phyloP scores from a whole-genome alignment of 2,888 invertebrate genomes.

The Eudasyphora cyanicolor region DNA sequence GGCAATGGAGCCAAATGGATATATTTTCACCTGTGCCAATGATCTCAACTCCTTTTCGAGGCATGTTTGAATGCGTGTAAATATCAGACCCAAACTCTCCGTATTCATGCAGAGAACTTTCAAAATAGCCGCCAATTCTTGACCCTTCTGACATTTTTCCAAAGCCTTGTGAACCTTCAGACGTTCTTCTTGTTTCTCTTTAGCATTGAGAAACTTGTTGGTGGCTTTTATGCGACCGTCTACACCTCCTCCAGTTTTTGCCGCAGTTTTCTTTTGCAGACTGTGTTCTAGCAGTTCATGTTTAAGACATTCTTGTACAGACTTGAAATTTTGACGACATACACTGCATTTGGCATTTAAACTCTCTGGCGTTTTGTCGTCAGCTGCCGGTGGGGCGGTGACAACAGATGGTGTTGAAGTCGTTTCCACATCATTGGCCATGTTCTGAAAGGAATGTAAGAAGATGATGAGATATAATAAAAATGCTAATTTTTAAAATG shows the following conservation, averaged over 20 bases:
- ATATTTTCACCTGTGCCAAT: conserved; percentile 74
- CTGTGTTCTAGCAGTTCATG: conserved; percentile 74
- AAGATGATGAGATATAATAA: background rate
- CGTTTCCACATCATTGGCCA: conserved; percentile 34
- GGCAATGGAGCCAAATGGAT: conserved; percentile 88
- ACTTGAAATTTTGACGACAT: conserved; percentile 69
- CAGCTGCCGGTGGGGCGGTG: background rate
- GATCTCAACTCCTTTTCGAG: conserved; percentile 73
- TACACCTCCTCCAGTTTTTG: conserved; percentile 65
- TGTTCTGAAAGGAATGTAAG: conserved; percentile 8
- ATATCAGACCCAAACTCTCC: conserved; percentile 68
- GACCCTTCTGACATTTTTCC: conserved; percentile 57
- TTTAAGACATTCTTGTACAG: conserved; percentile 71
- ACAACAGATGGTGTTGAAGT: background rate
- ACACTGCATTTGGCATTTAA: conserved; percentile 69
- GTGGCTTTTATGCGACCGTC: conserved; percentile 59
- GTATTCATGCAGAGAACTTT: conserved; percentile 68
- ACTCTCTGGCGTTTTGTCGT: too few relatives aligned
- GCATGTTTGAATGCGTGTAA: conserved; percentile 68
- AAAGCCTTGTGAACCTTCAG: conserved; percentile 64
- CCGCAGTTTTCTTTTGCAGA: conserved; percentile 65
- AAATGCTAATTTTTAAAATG: background rate
- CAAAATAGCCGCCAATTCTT: conserved; percentile 69
- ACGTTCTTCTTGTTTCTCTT: conserved; percentile 68
- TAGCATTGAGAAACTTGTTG: conserved; percentile 64